Base-by-base conservation (phyloP, 2,113 vertebrate genomes). In the Lota lota region DNA sequence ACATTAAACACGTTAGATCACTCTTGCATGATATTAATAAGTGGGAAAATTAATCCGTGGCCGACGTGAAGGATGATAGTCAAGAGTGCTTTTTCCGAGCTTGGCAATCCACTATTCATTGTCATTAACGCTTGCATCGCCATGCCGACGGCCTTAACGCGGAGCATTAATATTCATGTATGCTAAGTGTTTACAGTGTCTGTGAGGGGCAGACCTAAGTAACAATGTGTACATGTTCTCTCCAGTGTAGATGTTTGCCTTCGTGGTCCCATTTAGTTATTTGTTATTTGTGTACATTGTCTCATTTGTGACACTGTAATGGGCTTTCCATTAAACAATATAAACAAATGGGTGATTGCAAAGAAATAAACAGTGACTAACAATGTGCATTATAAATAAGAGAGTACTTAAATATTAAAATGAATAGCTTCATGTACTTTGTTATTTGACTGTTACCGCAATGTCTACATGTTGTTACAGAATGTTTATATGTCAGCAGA, bases 51-150 rank as follows among this genome's bases (percentile, higher is more conserved):
- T 80, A 75, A 88, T 83, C 78, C 64, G 74, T 83, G 88, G 90
- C 83, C 88, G 90, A 90, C 89, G 88, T 92, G 90, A 89, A 90
- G 85, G 84, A 89, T 90, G 91, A 93, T 91, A 85, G 83, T 87
- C 83, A 84, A 84, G 83, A 79, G 78, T 81, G 83, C 77, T 85
- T 84, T 90, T 87, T 88, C 67, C 66, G 75, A 82, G 82, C 66
- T 75, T 66, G 83, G 75, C 80, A 80, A 86, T 90, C 87, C 88
- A 81, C 86, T 89, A 90, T 93, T 88, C 88, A 89, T 92, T 88
- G 90, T 92, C 90, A 92, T 92, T 91, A 91, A 89, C 79, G 83
- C 79, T 84, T 89, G 82, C 77, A 85, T 88, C 85, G 85, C 47
- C 79, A 79, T 83, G 79, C 73, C 65, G 40, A 15, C 21, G 71